Evolutionary conservation across 1,140 invertebrate genomes (phyloP).

Genomic region (Hestina assimilis): DNA sequence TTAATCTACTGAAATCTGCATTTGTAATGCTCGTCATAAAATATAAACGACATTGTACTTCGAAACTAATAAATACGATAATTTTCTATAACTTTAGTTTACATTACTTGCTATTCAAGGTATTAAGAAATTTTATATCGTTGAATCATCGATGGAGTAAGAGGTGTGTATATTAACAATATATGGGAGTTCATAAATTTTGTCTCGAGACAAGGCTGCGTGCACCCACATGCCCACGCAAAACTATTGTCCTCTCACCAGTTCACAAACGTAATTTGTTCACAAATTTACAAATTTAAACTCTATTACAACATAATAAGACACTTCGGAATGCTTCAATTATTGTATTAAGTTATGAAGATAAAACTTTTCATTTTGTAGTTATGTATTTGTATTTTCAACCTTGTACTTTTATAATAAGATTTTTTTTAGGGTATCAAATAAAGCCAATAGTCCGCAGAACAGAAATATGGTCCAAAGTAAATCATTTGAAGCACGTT

Average conservation of each 20-base stretch:
- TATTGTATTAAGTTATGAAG: conserved; percentile 7
- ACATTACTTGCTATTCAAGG: background rate
- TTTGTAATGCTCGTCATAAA: conserved; percentile 37
- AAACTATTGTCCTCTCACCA: conserved; percentile 23
- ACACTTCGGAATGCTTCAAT: background rate
- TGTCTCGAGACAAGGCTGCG: conserved; percentile 41
- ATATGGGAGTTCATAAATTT: background rate
- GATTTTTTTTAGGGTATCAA: background rate
- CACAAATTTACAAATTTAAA: background rate
- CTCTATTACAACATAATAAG: background rate
- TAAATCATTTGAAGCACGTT: conserved; percentile 62
- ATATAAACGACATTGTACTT: conserved; percentile 3
- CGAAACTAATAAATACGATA: background rate
- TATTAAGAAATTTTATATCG: background rate
- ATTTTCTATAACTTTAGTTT: background rate
- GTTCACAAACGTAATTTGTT: background rate
- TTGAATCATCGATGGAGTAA: background rate
- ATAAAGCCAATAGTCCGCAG: conserved; percentile 5
- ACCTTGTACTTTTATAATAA: background rate
- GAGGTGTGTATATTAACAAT: background rate
- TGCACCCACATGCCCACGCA: conserved; percentile 47
- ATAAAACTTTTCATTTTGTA: conserved; percentile 1
- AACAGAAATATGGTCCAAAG: conserved; percentile 41
- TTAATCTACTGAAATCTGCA: conserved; percentile 54
- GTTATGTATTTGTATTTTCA: background rate